Evolutionary conservation across 2,888 invertebrate genomes (phyloP).

Genomic region (Folsomia manolachei): DNA sequence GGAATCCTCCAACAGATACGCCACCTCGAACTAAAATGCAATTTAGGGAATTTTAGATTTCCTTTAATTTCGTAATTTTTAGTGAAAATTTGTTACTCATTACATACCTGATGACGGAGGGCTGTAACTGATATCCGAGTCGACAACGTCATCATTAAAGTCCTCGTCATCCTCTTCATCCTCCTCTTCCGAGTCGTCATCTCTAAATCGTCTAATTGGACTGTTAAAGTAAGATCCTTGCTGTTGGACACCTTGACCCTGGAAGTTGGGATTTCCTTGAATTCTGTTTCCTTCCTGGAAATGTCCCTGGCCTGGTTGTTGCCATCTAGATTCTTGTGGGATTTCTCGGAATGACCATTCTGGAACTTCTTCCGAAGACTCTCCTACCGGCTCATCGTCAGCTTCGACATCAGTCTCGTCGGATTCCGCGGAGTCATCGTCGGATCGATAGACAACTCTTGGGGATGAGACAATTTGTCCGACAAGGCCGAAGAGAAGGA

Average conservation of each 20-base stretch:
- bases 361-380: slow-evolving; percentile 25
- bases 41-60: too few relatives aligned
- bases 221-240: neutral
- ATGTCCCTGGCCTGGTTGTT: too few relatives aligned
- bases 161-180: slow-evolving; percentile 32
- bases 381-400: slow-evolving; percentile 13
- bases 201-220: neutral
- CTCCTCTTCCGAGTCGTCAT: slow-evolving; percentile 23
- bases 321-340: too few relatives aligned
- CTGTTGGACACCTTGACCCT: too few relatives aligned
- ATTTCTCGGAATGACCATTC: neutral
- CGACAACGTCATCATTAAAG: slow-evolving; percentile 19
- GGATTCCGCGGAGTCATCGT: neutral
- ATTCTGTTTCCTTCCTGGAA: neutral
- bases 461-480: slow-evolving; percentile 29
- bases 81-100: neutral
- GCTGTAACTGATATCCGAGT: neutral
- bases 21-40: neutral
- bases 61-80: too few relatives aligned
- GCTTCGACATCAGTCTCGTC: slow-evolving; percentile 8
- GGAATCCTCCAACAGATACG: neutral
- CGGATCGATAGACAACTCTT: neutral
- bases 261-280: too few relatives aligned
- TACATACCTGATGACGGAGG: neutral
- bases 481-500: slow-evolving; percentile 36